Conservation (phyloP, 2,888 invertebrate species). For the Macropis europaea region DNA sequence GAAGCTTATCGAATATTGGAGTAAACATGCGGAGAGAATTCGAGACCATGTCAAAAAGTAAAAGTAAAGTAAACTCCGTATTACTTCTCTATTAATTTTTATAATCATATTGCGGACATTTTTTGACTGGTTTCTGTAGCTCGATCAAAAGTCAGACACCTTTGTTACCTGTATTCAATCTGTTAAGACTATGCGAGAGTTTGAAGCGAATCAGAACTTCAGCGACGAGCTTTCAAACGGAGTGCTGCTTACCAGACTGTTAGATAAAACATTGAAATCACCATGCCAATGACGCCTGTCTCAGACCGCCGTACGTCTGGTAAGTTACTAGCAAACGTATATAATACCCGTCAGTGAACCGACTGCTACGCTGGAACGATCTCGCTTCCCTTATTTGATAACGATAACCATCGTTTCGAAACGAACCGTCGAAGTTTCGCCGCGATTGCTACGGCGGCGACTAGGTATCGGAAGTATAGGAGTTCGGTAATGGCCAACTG, state of each 20-base stretch:
- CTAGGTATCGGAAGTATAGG: slow-evolving; percentile 56
- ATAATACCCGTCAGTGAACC: slow-evolving; percentile 26
- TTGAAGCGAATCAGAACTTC: neutral
- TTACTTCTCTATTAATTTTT: too few species aligned
- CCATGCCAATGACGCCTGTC: slow-evolving; percentile 41
- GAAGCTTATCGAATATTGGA: too few species aligned
- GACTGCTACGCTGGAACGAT: slow-evolving; percentile 21
- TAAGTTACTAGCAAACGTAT: slow-evolving; percentile 49
- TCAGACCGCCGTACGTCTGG: slow-evolving; percentile 42
- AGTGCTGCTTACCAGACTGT: slow-evolving; percentile 22
- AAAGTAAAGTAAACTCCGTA: too few species aligned
- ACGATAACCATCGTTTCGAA: slow-evolving; percentile 53
- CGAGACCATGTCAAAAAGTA: too few species aligned
- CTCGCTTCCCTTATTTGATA: slow-evolving; percentile 45
- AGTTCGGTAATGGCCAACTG: slow-evolving; percentile 67
- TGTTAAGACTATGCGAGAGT: too few species aligned
- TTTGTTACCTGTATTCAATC: too few species aligned
- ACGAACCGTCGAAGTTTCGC: slow-evolving; percentile 54
- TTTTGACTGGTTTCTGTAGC: too few species aligned
- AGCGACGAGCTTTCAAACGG: slow-evolving; percentile 14
- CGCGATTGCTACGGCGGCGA: slow-evolving; percentile 46
- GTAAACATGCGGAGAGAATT: too few species aligned
- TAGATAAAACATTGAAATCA: slow-evolving; percentile 54
- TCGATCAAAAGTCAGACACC: too few species aligned
- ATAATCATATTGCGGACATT: too few species aligned